These are phyloP conservation scores for Melanotaenia trifasciata DNA, from an alignment of 2,797 vertebrate species.

Conservation along the genomic window DNA sequence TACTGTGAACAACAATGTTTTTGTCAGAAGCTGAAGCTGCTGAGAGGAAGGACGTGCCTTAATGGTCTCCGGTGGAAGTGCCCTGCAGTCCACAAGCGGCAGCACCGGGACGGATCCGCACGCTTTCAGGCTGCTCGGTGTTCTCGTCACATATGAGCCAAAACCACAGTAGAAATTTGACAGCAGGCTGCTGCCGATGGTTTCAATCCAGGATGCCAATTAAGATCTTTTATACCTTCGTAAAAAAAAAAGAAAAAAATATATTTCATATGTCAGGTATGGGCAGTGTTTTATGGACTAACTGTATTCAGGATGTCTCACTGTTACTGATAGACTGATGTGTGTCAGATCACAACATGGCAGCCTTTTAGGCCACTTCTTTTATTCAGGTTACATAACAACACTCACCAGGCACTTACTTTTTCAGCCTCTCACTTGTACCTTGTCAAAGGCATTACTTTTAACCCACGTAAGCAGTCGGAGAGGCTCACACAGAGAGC, in stretches of 20 bases:
- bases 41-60: conserved; percentile 80
- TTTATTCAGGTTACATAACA: conserved; percentile 77
- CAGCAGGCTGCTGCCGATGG: conserved; percentile 42
- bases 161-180: conserved; percentile 59
- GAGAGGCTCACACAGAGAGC: conserved; percentile 32
- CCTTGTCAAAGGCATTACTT: conserved; percentile 48
- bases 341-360: conserved; percentile 63
- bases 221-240: conserved; percentile 74
- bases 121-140: conserved; percentile 38
- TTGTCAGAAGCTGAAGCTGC: conserved; percentile 61
- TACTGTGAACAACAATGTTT: conserved; percentile 69
- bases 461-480: conserved; percentile 30
- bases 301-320: conserved; percentile 66
- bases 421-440: conserved; percentile 56
- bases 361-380: conserved; percentile 74
- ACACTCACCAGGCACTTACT: conserved; percentile 67
- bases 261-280: conserved; percentile 54
- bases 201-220: conserved; percentile 55
- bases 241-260: conserved; percentile 36
- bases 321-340: conserved; percentile 56
- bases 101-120: conserved; percentile 50
- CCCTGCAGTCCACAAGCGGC: conserved; percentile 61
- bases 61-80: conserved; percentile 77
- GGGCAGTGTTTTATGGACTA: conserved; percentile 62
- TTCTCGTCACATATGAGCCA: conserved; percentile 62